Conservation (phyloP, 2,113 vertebrate genomes). For the Polypterus senegalus region DNA sequence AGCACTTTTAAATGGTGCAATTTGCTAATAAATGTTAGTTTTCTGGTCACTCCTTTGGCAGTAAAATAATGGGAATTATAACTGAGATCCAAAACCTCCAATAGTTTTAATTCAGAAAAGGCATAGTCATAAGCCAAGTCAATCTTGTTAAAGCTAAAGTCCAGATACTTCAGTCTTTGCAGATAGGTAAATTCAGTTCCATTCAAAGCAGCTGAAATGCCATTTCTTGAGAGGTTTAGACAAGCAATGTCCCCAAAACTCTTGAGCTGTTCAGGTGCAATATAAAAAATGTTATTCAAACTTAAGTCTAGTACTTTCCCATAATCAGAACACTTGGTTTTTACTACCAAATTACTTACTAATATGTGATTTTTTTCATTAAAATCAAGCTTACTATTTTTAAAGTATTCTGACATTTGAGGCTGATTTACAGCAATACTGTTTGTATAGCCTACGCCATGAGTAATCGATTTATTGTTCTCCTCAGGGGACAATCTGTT, state of each 20-base stretch:
- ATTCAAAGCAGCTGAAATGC: slow-evolving; percentile 36
- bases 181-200: slow-evolving; percentile 43
- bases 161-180: slow-evolving; percentile 47
- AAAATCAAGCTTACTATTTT: not conserved
- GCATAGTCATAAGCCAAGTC: slow-evolving; percentile 39
- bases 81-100: slow-evolving; percentile 54
- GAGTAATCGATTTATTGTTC: too few species aligned
- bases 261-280: slow-evolving; percentile 43
- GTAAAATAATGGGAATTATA: slow-evolving; percentile 59
- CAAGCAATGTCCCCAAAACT: slow-evolving; percentile 45
- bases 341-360: slow-evolving; percentile 20
- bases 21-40: slow-evolving; percentile 47
- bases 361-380: slow-evolving; percentile 18
- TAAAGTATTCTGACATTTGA: too few species aligned
- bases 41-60: slow-evolving; percentile 46
- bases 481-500: too few species aligned
- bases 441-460: not conserved
- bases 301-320: slow-evolving; percentile 56
- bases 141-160: slow-evolving; percentile 43
- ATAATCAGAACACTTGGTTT: slow-evolving; percentile 34
- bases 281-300: slow-evolving; percentile 61
- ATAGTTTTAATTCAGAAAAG: slow-evolving; percentile 37
- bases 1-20: slow-evolving; percentile 41
- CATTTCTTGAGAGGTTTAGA: slow-evolving; percentile 64
- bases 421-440: too few species aligned